A percentile compares a stretch with the other conserved stretches of the same genome.
Evolutionary conservation across 2,113 vertebrate species (phyloP).

Genomic region (Hydrolagus affinis): DNA sequence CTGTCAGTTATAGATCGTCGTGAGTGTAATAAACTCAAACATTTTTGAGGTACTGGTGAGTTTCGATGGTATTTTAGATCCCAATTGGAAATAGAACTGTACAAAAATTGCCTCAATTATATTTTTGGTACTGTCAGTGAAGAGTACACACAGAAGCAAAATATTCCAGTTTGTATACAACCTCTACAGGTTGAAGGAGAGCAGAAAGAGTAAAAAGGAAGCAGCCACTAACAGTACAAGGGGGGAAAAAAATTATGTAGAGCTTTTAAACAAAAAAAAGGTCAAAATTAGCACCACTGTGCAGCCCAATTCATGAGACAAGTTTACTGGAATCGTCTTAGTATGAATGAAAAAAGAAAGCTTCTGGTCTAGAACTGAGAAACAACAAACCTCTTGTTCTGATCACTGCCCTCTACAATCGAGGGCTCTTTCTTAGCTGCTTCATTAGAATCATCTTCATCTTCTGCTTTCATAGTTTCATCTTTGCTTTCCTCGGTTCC

Average conservation of each 20-base stretch:
- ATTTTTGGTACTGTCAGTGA: slow-evolving; percentile 21
- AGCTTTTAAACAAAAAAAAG: slow-evolving; percentile 25
- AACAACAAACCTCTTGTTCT: slow-evolving; percentile 98
- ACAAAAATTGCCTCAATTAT: slow-evolving; percentile 17
- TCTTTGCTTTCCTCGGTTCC: slow-evolving; percentile 64
- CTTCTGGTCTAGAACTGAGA: slow-evolving; percentile 96
- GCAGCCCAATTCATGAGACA: slow-evolving; percentile 54
- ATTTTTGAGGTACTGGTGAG: neutral
- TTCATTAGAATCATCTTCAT: slow-evolving; percentile 65
- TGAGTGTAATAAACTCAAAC: slow-evolving; percentile 17
- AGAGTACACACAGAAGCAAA: slow-evolving; percentile 28
- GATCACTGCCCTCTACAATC: slow-evolving; percentile 94
- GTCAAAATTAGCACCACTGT: slow-evolving; percentile 26
- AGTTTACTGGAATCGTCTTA: slow-evolving; percentile 55
- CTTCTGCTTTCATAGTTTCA: slow-evolving; percentile 77
- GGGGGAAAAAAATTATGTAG: slow-evolving; percentile 23
- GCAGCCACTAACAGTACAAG: slow-evolving; percentile 13
- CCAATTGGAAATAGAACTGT: slow-evolving; percentile 17
- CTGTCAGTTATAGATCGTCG: slow-evolving; percentile 7
- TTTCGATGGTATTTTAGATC: slow-evolving; percentile 23
- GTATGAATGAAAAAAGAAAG: slow-evolving; percentile 83
- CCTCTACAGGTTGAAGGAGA: slow-evolving; percentile 29
- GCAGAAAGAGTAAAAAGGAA: slow-evolving; percentile 28
- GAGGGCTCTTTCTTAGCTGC: slow-evolving; percentile 89
- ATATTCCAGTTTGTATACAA: slow-evolving; percentile 30